Conservation (phyloP, 2,113 vertebrate genomes). For the Larimichthys polyactis region DNA sequence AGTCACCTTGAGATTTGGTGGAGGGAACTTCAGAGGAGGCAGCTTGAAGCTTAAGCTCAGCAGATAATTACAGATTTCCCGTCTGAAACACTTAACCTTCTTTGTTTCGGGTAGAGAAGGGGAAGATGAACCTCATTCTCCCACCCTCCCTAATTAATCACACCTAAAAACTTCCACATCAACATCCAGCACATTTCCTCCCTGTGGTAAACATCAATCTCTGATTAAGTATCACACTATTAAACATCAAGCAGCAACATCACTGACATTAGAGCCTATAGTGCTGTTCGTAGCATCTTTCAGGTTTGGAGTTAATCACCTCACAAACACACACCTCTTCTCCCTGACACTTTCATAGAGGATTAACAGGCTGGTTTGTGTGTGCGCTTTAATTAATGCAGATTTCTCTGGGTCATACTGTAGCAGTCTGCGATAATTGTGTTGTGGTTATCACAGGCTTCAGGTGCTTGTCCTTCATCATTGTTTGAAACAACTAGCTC, state of each 20-base stretch:
- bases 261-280: conserved; percentile 63
- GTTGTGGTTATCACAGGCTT: conserved; percentile 70
- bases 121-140: not conserved
- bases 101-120: not conserved
- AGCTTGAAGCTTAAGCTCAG: conserved; percentile 62
- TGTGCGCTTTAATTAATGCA: conserved; percentile 73
- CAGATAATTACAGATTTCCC: conserved; percentile 73
- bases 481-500: conserved; percentile 67
- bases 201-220: conserved; percentile 67
- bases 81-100: conserved; percentile 64
- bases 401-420: conserved; percentile 72
- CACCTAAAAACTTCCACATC: conserved; percentile 67
- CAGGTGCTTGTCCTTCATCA: conserved; percentile 75
- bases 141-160: conserved; percentile 55
- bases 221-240: conserved; percentile 73
- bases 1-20: conserved; percentile 76
- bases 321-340: conserved; percentile 74
- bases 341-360: conserved; percentile 69
- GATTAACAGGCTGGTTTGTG: conserved; percentile 70
- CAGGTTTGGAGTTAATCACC: conserved; percentile 78
- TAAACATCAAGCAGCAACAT: conserved; percentile 68
- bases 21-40: conserved; percentile 66
- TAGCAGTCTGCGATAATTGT: conserved; percentile 72
- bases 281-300: conserved; percentile 77
- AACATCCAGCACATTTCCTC: conserved; percentile 59